phyloP scores from a whole-genome alignment of 2,113 vertebrate species.

The Xiphias gladius region DNA sequence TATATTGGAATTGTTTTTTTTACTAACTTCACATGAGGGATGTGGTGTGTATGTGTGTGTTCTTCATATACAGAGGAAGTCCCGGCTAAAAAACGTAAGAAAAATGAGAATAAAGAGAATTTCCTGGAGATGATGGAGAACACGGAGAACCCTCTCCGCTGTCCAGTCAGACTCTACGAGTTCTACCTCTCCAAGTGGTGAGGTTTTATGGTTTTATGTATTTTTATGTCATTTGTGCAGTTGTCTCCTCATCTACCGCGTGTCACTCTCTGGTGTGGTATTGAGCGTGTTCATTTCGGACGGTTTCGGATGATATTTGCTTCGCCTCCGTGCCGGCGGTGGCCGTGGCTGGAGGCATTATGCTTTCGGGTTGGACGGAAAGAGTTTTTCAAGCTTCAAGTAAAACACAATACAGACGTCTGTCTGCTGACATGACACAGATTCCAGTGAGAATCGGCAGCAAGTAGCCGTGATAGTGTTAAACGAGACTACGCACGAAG shows the following conservation, averaged over 20 bases:
- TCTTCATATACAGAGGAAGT: conserved; percentile 80
- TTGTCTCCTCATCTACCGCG: neutral
- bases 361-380: too few species aligned
- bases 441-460: too few species aligned
- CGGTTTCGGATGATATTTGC: too few species aligned
- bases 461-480: too few species aligned
- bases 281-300: too few species aligned
- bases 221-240: neutral
- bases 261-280: too few species aligned
- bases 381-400: too few species aligned
- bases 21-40: neutral
- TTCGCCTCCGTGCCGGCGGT: too few species aligned
- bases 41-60: neutral
- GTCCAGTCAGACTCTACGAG: conserved; percentile 93
- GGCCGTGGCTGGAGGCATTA: too few species aligned
- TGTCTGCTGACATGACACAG: too few species aligned
- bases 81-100: conserved; percentile 88
- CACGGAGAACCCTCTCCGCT: conserved; percentile 90
- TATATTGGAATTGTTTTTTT: neutral
- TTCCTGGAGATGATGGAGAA: conserved; percentile 93
- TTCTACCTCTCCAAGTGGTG: conserved; percentile 97
- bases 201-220: neutral
- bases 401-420: too few species aligned
- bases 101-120: conserved; percentile 72
- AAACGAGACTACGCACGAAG: too few species aligned